Percentiles rank a stretch among this genome's conserved stretches.
These are phyloP conservation scores for Athene cunicularia DNA, from an alignment of 2,113 vertebrate species.

Conservation along the genomic window DNA sequence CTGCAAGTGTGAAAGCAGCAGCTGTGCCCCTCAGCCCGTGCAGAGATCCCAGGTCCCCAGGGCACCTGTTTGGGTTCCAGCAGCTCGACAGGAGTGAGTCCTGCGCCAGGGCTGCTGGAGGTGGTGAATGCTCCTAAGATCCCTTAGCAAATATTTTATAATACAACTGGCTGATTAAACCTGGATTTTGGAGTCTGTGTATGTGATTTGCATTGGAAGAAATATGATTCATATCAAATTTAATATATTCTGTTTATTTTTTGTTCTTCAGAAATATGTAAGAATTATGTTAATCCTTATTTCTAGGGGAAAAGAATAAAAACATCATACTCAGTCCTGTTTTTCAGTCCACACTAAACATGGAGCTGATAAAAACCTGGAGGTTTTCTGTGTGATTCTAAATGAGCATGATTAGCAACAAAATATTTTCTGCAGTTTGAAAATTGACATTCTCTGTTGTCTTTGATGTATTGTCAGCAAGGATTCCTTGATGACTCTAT, in stretches of 20 bases:
- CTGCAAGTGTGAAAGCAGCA: accelerated
- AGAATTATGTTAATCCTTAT: neutral
- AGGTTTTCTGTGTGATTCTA: neutral
- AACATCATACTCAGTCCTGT: neutral
- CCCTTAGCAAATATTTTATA: neutral
- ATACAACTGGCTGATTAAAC: neutral
- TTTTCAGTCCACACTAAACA: neutral
- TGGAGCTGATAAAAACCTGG: neutral
- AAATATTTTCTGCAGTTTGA: neutral
- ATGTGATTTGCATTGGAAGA: neutral
- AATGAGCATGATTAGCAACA: neutral
- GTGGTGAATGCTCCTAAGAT: neutral
- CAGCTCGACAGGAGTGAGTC: accelerated
- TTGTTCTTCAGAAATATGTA: neutral
- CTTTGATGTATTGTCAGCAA: neutral
- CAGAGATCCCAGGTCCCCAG: neutral
- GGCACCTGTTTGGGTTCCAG: neutral
- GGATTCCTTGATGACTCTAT: neutral
- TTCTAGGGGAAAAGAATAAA: slow-evolving; percentile 23
- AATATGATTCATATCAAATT: neutral
- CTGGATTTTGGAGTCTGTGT: neutral
- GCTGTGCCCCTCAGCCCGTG: accelerated
- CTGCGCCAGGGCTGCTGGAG: neutral
- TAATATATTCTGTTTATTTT: neutral
- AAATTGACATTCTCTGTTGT: neutral